Percentiles rank a stretch among this genome's conserved stretches.
Evolutionary conservation across 2,888 invertebrate species (phyloP).

Genomic region (Agriopis marginaria): DNA sequence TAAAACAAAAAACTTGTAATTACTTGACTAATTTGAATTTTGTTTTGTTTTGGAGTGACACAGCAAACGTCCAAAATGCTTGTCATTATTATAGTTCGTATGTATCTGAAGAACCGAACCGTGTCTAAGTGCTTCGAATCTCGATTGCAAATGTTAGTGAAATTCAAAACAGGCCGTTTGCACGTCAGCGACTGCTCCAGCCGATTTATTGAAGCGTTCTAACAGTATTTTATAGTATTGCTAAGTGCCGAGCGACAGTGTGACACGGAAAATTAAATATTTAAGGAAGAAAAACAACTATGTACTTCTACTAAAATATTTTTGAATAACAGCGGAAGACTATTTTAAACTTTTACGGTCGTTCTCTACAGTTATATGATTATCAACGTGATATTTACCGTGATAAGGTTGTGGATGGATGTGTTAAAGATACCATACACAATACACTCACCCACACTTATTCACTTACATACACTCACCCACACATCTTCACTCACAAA

Average conservation of each 20-base stretch:
- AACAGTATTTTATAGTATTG: constrained; percentile 61
- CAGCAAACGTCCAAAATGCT: constrained; percentile 1
- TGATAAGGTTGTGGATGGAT: no score
- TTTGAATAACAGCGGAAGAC: not conserved
- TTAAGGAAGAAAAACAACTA: not conserved
- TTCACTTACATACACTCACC: no score
- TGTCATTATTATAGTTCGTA: constrained; percentile 42
- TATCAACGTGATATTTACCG: no score
- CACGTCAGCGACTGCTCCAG: constrained; percentile 67
- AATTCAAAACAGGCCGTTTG: constrained; percentile 83
- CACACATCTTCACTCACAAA: no score
- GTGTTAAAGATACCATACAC: no score
- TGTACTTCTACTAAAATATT: not conserved
- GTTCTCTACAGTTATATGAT: no score
- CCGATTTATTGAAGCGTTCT: constrained; percentile 77
- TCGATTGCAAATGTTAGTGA: constrained; percentile 77
- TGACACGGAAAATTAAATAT: constrained; percentile 31
- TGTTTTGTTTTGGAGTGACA: no score
- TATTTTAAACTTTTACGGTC: no score
- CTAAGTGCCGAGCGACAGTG: constrained; percentile 24
- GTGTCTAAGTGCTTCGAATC: constrained; percentile 79
- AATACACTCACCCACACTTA: no score
- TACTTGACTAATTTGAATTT: no score
- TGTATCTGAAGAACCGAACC: constrained; percentile 64
- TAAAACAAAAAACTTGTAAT: no score